Conservation (phyloP, 2,888 invertebrate genomes). For the Chaetoderma sp. region DNA sequence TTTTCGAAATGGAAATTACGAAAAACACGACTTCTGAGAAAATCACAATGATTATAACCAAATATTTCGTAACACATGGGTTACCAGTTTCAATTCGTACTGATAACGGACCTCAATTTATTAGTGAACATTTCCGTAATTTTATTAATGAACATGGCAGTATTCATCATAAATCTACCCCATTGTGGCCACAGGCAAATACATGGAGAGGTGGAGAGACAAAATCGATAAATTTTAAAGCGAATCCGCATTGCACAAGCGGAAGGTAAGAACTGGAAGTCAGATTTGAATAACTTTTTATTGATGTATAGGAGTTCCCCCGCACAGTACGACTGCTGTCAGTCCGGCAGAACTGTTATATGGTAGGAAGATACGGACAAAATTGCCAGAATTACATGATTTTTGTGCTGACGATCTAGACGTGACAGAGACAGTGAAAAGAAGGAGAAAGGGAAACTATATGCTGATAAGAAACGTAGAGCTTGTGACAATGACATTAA, state of each 20-base stretch:
- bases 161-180: constrained; percentile 26
- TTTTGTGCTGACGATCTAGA: neutral
- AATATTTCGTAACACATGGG: constrained; percentile 26
- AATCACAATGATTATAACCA: constrained; percentile 8
- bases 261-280: constrained; percentile 25
- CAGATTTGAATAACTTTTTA: constrained; percentile 9
- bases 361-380: constrained; percentile 28
- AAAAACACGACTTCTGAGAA: constrained; percentile 24
- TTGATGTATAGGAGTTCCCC: constrained; percentile 34
- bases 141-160: constrained; percentile 31
- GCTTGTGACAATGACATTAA: constrained; percentile 9
- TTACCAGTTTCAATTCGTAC: constrained; percentile 28
- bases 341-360: constrained; percentile 32
- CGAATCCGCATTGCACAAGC: constrained; percentile 31
- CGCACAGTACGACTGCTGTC: constrained; percentile 34
- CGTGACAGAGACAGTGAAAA: constrained; percentile 25
- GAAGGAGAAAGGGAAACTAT: constrained; percentile 6
- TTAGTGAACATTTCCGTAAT: constrained; percentile 18
- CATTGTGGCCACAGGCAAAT: constrained; percentile 37
- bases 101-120: constrained; percentile 40
- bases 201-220: constrained; percentile 37
- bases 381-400: constrained; percentile 26
- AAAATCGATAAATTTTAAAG: constrained; percentile 38
- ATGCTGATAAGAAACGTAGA: constrained; percentile 7
- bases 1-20: constrained; percentile 29